Base-by-base conservation (phyloP, 2,888 invertebrate species). In the Caenorhabditis sp. region DNA sequence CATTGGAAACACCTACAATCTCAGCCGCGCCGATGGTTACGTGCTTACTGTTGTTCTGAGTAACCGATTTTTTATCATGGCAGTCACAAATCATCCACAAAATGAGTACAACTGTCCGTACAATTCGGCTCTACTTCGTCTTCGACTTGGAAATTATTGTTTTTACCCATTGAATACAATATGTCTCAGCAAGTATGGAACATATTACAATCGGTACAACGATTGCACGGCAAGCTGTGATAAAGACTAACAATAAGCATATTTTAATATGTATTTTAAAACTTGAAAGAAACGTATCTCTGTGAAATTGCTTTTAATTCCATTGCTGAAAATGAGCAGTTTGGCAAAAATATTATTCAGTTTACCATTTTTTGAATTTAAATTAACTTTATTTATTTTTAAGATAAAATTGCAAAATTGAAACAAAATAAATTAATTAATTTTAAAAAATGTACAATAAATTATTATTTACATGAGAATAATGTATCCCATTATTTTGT, bases 61-160 rank as follows among this genome's bases (percentile, higher is more conserved):
- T 6, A 55, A 28, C 55, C 18, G 4, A 15, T 55, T 55, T n/a
- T 55, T 55, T n/a, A 26, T 55, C n/a, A 28, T 55, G 26, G 55
- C 55, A 6, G 55, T 55, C 26, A 55, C 55, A 2, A 26, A 55
- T 55, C 26, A 13, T n/a, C 55, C 55, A 1, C 15, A 55, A 13
- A n/a, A 28, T n/a, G 26, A 28, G 26, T 26, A 28, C 26, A 53
- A 24, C 13, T 28, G n/a, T n/a, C 26, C 28, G n/a, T 55, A 5
- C 55, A 55, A 55, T 28, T 55, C 55, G 28, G 26, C 26, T 55
- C 28, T 55, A 3, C 26, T 55, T 13, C 26, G 55, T 1, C 22
- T n/a, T 26, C 55, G 55, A 15, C 15, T 55, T 2, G n/a, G 15
- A 1, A 28, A 26, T 13, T 55, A 28, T 22, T 55, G 55, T 28